phyloP scores from a whole-genome alignment of 2,113 vertebrate genomes.

The Mystacornis crossleyi region DNA sequence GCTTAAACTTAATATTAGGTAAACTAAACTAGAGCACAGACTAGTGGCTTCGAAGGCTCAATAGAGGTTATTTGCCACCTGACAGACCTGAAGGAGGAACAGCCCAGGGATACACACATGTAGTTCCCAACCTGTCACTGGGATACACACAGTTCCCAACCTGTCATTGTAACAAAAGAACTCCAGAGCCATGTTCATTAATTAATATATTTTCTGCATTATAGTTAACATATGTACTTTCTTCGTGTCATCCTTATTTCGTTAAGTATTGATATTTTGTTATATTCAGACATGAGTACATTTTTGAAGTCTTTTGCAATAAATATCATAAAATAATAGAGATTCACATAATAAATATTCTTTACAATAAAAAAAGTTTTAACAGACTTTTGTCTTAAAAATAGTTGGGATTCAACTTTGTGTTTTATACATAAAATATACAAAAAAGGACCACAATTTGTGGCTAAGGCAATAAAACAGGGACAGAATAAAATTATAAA shows the following conservation, averaged over 20 bases:
- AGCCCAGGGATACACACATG: neutral
- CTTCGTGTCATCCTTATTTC: slow-evolving; percentile 91
- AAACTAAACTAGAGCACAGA: slow-evolving; percentile 52
- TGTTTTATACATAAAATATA: slow-evolving; percentile 95
- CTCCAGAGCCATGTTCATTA: slow-evolving; percentile 87
- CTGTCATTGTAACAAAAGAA: slow-evolving; percentile 68
- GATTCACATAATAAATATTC: slow-evolving; percentile 99
- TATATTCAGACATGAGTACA: slow-evolving; percentile 99
- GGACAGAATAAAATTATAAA: slow-evolving; percentile 76
- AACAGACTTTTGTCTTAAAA: slow-evolving; percentile 97
- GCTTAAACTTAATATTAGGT: neutral
- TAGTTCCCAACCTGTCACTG: neutral
- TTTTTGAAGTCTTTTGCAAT: slow-evolving; percentile 95
- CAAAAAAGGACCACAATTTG: slow-evolving; percentile 86
- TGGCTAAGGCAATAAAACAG: slow-evolving; percentile 81
- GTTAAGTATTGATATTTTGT: slow-evolving; percentile 99
- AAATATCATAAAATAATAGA: slow-evolving; percentile 99
- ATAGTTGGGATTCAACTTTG: slow-evolving; percentile 96
- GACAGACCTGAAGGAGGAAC: neutral
- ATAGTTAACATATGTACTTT: slow-evolving; percentile 99
- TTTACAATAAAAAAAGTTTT: slow-evolving; percentile 96
- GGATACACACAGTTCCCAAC: neutral
- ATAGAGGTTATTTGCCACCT: neutral
- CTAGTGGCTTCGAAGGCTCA: slow-evolving; percentile 42
- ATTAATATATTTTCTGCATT: slow-evolving; percentile 99